Conservation (phyloP, 2,888 invertebrate species). For the Pachliopta kotzebuea region DNA sequence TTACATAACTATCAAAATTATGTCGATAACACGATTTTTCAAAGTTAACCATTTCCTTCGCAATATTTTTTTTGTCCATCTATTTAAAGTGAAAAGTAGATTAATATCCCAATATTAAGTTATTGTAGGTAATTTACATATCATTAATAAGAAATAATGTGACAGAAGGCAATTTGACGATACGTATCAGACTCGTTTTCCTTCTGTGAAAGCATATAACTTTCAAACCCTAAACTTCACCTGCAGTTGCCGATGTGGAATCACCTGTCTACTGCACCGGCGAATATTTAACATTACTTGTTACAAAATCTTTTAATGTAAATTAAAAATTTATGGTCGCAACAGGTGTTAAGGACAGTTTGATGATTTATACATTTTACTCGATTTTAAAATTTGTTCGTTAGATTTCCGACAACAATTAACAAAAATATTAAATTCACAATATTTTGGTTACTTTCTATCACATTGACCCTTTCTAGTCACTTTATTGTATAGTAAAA, state of each 20-base stretch:
- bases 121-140: constrained; percentile 27
- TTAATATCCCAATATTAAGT: constrained; percentile 26
- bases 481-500: too few species aligned
- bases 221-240: constrained; percentile 24
- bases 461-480: too few species aligned
- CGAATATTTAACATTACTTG: neutral
- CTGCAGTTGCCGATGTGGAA: constrained; percentile 20
- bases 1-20: too few species aligned
- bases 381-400: too few species aligned
- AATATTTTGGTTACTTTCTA: too few species aligned
- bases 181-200: constrained; percentile 27
- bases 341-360: constrained; percentile 10
- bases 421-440: too few species aligned
- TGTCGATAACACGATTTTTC: too few species aligned
- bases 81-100: constrained; percentile 26
- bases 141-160: constrained; percentile 27
- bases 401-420: too few species aligned
- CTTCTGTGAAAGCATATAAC: constrained; percentile 28
- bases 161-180: constrained; percentile 26
- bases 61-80: constrained; percentile 16
- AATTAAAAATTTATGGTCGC: constrained; percentile 8
- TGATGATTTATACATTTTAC: neutral
- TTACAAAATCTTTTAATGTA: constrained; percentile 20
- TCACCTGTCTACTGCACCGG: constrained; percentile 24
- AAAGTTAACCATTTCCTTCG: neutral